These are phyloP conservation scores for Acronicta aceris DNA, from an alignment of 2,888 invertebrate genomes.

Conservation along the genomic window DNA sequence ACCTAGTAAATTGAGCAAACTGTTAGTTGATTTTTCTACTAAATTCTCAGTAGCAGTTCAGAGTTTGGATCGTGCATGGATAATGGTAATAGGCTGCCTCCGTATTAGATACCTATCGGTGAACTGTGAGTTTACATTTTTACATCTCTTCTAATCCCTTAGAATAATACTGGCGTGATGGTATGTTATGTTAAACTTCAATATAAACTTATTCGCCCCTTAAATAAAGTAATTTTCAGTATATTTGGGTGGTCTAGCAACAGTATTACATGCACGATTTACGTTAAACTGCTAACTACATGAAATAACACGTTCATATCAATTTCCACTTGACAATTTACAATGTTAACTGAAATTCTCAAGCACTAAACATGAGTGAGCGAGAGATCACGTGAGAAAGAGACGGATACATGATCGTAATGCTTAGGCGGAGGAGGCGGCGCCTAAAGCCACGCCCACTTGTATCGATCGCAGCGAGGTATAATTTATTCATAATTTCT, in stretches of 20 bases:
- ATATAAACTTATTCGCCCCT: no score
- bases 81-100: no score
- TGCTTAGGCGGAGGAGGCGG: slow-evolving; percentile 58
- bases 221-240: no score
- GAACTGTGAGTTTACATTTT: no score
- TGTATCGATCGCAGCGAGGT: slow-evolving; percentile 73
- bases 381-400: slow-evolving; percentile 54
- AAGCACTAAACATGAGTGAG: slow-evolving; percentile 30
- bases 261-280: background rate
- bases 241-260: slow-evolving; percentile 5
- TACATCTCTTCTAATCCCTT: no score
- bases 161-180: no score
- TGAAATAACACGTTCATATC: slow-evolving; percentile 16
- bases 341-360: slow-evolving; percentile 34
- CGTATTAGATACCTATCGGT: no score
- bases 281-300: slow-evolving; percentile 14
- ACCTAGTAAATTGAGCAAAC: no score
- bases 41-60: no score
- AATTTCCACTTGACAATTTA: slow-evolving; percentile 36
- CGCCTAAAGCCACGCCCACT: slow-evolving; percentile 70
- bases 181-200: no score
- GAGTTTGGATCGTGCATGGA: no score
- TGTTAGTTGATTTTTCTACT: no score
- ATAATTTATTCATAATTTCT: slow-evolving; percentile 86
- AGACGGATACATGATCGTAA: slow-evolving; percentile 57